These are phyloP conservation scores for Phalacrocorax carbo DNA, from an alignment of 2,113 vertebrate genomes.

Conservation along the genomic window DNA sequence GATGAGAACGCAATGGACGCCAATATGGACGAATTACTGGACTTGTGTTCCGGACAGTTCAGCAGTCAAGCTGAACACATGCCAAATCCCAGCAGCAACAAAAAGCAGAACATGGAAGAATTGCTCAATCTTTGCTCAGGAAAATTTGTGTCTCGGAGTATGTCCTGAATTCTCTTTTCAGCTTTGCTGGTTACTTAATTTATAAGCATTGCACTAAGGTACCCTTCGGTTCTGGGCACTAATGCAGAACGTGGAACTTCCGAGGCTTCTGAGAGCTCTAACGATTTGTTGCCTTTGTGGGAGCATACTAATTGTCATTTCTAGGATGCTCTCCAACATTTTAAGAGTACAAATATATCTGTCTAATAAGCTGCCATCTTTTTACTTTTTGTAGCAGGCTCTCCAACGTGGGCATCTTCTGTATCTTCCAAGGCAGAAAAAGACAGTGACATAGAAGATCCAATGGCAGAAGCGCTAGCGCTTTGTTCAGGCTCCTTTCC, in stretches of 20 bases:
- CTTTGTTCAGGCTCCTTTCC: constrained; percentile 80
- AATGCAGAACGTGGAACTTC: background rate
- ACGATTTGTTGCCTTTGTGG: background rate
- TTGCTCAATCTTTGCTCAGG: constrained; percentile 89
- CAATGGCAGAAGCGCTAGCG: constrained; percentile 73
- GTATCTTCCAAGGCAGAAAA: constrained; percentile 62
- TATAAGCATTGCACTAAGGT: background rate
- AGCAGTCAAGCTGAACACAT: constrained; percentile 34
- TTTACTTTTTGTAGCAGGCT: constrained; percentile 45
- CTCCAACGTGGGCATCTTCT: constrained; percentile 52
- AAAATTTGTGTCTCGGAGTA: constrained; percentile 81
- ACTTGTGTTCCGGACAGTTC: constrained; percentile 89
- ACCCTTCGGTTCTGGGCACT: background rate
- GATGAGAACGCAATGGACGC: constrained; percentile 99
- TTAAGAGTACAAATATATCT: background rate
- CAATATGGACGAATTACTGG: constrained; percentile 93
- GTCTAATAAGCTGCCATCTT: background rate
- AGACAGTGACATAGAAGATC: constrained; percentile 64
- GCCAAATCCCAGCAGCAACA: constrained; percentile 26
- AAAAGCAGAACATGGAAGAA: constrained; percentile 83
- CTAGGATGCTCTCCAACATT: background rate
- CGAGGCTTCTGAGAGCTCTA: background rate
- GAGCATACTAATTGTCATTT: background rate
- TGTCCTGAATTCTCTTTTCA: background rate
- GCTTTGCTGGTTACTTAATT: background rate